Base-by-base conservation (phyloP, 2,888 invertebrate species). In the Ophion slaviceki region DNA sequence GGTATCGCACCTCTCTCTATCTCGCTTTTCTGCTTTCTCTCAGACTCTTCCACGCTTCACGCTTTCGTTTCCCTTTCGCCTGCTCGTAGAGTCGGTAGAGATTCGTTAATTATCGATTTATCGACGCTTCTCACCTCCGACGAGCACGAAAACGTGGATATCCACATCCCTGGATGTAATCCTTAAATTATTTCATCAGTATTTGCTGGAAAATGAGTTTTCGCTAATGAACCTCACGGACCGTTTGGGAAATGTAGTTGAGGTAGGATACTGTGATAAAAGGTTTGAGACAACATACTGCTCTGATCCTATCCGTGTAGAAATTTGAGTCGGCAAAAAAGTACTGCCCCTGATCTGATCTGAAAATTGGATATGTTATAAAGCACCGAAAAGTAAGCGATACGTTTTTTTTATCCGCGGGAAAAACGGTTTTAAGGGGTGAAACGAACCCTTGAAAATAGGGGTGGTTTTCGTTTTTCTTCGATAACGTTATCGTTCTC, bases 71-170 rank as follows among this genome's bases (percentile, higher is more conserved):
- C 82, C 82, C 85, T 71, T 61, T 83, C 57, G 77, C 53, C 61
- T 67, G 57, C 66, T 45, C 61, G 76, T 64, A 32, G 70, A 36
- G 53, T 75, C 53, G 61, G 20, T 57, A 75, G 66, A 76, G 79
- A 82, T 82, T 82, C 79, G 71, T 85, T 82, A 82, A 82, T 75
- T 82, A 79, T 85, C 75, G 79, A 85, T 74, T 75, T 82, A 82
- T 82, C 85, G 79, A 87, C 88, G 84, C 86, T 87, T 87, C 87
- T 89, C 86, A 88, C 87, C 83, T 86, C 88, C 87, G 86, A 88
- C 84, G 87, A 79, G 59, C 11, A 62, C 57, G 70, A 40, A 45
- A 84, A 66, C 71, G 24, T 59, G 40, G 47, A 14, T 59, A 80
- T 76, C 67, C 57, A 66, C 40, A 59, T 72, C n/a, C 61, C 28